Conservation (phyloP, 2,888 invertebrate genomes). For the Quadroppia sp. region DNA sequence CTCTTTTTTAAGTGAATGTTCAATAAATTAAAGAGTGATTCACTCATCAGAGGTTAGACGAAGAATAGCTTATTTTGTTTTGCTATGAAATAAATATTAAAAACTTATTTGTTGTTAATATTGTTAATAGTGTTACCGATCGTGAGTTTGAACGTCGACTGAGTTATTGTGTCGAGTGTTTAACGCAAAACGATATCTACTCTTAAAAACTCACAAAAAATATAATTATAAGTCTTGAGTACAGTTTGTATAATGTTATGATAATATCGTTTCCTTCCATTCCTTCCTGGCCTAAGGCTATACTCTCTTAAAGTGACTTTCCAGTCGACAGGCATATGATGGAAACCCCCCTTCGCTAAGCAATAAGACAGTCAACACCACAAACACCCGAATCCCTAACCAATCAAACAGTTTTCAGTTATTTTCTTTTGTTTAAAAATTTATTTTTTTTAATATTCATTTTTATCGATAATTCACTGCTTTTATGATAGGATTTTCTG, state of each 20-base stretch:
- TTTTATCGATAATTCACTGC: not conserved
- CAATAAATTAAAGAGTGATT: not conserved
- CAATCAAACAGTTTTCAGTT: too few species aligned
- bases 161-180: slow-evolving; percentile 34
- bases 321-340: not conserved
- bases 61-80: too few species aligned
- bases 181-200: slow-evolving; percentile 21
- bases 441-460: not conserved
- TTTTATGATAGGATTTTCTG: not conserved
- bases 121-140: not conserved
- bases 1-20: not conserved
- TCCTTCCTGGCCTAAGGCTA: slow-evolving; percentile 34
- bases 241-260: slow-evolving; percentile 28
- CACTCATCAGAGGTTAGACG: not conserved
- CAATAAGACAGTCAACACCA: slow-evolving; percentile 28
- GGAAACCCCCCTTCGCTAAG: slow-evolving; percentile 3
- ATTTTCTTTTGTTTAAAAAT: not conserved
- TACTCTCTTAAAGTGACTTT: slow-evolving; percentile 28
- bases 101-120: slow-evolving; percentile 16
- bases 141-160: slow-evolving; percentile 17
- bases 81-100: slow-evolving; percentile 22
- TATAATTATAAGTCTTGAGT: slow-evolving; percentile 21
- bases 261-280: slow-evolving; percentile 34
- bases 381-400: not conserved
- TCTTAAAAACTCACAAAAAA: slow-evolving; percentile 16